Percentiles rank a stretch among this genome's conserved stretches.
Evolutionary conservation across 2,888 invertebrate genomes (phyloP).

Genomic region (Neoascia interrupta): DNA sequence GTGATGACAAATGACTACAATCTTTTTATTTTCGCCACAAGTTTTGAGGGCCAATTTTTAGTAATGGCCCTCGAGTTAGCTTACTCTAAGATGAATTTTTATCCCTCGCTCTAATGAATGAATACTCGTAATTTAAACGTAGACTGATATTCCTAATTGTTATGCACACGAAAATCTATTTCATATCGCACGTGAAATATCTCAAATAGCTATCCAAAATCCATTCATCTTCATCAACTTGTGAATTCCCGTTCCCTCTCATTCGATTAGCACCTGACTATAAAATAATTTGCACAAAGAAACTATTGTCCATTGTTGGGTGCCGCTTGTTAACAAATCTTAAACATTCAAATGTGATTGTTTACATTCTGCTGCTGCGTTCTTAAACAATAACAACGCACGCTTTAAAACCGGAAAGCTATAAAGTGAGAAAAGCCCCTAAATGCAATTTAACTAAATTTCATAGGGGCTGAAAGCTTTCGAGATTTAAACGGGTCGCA

Average conservation of each 20-base stretch:
- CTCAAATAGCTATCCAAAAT: background rate
- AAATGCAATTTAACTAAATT: conserved; percentile 45
- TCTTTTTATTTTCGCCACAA: too few relatives aligned
- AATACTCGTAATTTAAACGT: too few relatives aligned
- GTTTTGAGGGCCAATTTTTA: too few relatives aligned
- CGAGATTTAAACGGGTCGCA: too few relatives aligned
- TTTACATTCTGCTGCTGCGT: conserved; percentile 39
- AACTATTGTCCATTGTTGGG: background rate
- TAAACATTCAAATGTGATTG: conserved; percentile 29
- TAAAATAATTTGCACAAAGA: conserved; percentile 7
- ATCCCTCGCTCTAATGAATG: too few relatives aligned
- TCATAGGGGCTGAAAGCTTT: conserved; percentile 12
- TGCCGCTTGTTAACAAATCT: conserved; percentile 31
- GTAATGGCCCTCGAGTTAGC: too few relatives aligned
- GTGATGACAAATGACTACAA: too few relatives aligned
- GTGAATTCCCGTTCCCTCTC: conserved; percentile 15
- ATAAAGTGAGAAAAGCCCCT: conserved; percentile 22
- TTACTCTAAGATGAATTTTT: too few relatives aligned
- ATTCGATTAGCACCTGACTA: conserved; percentile 17
- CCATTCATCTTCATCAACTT: conserved; percentile 35
- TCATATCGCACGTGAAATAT: conserved; percentile 26
- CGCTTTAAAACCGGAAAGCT: conserved; percentile 8
- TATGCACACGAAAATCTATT: too few relatives aligned
- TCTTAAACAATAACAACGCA: conserved; percentile 14
- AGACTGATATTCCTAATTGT: too few relatives aligned